Conservation (phyloP, 2,113 vertebrate genomes). For the Neogobius melanostomus region DNA sequence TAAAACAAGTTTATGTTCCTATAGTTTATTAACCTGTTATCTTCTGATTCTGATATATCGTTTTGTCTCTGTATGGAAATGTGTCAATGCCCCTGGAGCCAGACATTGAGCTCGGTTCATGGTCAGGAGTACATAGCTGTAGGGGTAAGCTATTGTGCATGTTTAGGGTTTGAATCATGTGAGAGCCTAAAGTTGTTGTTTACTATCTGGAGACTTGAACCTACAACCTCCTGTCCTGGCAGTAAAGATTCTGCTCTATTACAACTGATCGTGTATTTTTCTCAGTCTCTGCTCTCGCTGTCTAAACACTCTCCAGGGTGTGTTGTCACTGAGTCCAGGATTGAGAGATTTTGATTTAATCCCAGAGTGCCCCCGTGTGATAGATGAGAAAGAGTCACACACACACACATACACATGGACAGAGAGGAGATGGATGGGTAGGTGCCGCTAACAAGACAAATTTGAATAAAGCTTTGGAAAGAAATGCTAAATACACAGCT, state of each 20-base stretch:
- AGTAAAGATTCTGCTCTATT: background rate
- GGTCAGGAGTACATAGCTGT: too few relatives aligned
- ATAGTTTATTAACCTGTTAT: too few relatives aligned
- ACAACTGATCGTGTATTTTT: background rate
- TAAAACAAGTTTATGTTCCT: too few relatives aligned
- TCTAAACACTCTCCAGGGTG: slow-evolving; percentile 8
- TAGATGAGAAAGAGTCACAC: slow-evolving; percentile 54
- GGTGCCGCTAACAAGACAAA: slow-evolving; percentile 20
- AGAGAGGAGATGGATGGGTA: slow-evolving; percentile 59
- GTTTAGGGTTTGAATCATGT: background rate
- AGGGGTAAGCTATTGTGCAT: too few relatives aligned
- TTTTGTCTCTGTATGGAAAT: too few relatives aligned
- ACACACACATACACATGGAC: slow-evolving; percentile 17
- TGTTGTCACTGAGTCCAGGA: slow-evolving; percentile 34
- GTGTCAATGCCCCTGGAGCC: too few relatives aligned
- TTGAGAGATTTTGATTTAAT: slow-evolving; percentile 71
- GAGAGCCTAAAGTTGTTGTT: background rate
- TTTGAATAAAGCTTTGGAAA: background rate
- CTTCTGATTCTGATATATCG: too few relatives aligned
- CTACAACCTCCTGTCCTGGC: background rate
- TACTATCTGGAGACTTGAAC: background rate
- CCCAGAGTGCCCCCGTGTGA: slow-evolving; percentile 50
- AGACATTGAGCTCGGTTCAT: too few relatives aligned
- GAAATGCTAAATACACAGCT: slow-evolving; percentile 16
- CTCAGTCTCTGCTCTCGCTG: slow-evolving; percentile 6